Percentiles rank a stretch among this genome's conserved stretches.
Conservation (phyloP, 2,113 vertebrate genomes). For the Chrysemys picta region DNA sequence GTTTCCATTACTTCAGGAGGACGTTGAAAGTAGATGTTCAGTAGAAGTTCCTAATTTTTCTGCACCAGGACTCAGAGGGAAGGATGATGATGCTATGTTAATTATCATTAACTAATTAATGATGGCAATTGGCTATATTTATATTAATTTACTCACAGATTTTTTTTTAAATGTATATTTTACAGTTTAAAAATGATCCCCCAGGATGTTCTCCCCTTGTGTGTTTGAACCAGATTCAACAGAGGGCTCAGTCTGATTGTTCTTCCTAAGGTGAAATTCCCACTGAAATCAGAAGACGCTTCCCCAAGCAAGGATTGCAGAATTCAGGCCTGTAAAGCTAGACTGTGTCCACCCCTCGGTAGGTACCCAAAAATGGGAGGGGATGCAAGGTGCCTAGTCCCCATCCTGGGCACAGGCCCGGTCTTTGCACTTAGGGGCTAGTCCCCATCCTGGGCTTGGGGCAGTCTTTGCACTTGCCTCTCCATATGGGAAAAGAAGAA, state of each 20-base stretch:
- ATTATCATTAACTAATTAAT: background rate
- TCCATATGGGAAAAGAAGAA: background rate
- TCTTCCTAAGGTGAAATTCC: background rate
- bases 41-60: constrained; percentile 20
- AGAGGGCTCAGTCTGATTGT: too few relatives aligned
- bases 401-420: background rate
- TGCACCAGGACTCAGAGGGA: constrained; percentile 31
- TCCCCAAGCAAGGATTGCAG: background rate
- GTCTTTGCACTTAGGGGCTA: background rate
- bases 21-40: constrained; percentile 47
- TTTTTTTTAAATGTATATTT: background rate
- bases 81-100: too few relatives aligned
- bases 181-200: background rate
- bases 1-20: constrained; percentile 50
- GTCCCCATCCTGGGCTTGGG: background rate
- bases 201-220: constrained; percentile 5
- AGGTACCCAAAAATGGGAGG: background rate
- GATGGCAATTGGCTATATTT: background rate
- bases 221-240: constrained; percentile 13
- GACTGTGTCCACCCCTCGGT: background rate
- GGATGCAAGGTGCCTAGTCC: background rate
- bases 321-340: background rate
- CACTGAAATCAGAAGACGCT: background rate
- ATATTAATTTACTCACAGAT: background rate
- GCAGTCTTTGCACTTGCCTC: background rate